Percentiles rank a stretch among this genome's conserved stretches.
Conservation (phyloP, 2,113 vertebrate species). For the Prolemur simus region DNA sequence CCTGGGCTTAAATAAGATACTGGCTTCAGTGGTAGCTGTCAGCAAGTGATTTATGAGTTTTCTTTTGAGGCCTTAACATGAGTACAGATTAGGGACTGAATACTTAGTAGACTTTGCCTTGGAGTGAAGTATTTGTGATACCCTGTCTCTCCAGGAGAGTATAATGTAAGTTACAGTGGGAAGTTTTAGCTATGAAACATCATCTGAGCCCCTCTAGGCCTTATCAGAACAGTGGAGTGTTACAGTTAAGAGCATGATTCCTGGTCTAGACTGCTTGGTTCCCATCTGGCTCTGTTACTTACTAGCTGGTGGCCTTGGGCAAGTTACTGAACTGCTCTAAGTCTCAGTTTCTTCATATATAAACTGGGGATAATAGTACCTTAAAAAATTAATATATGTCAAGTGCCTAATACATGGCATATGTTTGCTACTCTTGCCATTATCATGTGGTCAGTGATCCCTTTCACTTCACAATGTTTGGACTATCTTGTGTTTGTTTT, state of each 20-base stretch:
- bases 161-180: neutral
- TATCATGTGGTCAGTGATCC: neutral
- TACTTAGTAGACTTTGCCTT: neutral
- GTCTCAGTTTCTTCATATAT: neutral
- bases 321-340: neutral
- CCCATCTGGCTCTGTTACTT: neutral
- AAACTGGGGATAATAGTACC: neutral
- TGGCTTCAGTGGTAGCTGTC: neutral
- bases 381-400: neutral
- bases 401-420: neutral
- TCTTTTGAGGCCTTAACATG: neutral
- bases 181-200: neutral
- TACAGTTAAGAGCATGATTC: neutral
- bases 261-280: neutral
- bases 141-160: neutral
- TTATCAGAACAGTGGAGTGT: neutral
- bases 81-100: neutral
- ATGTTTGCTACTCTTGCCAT: neutral
- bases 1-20: neutral
- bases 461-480: neutral
- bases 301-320: neutral
- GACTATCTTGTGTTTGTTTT: conserved; percentile 60
- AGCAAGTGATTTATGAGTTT: neutral
- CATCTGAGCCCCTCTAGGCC: neutral
- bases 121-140: neutral